A percentile compares a stretch with the other conserved stretches of the same genome.
phyloP scores from a whole-genome alignment of 2,888 invertebrate species.

The Trilocha varians region DNA sequence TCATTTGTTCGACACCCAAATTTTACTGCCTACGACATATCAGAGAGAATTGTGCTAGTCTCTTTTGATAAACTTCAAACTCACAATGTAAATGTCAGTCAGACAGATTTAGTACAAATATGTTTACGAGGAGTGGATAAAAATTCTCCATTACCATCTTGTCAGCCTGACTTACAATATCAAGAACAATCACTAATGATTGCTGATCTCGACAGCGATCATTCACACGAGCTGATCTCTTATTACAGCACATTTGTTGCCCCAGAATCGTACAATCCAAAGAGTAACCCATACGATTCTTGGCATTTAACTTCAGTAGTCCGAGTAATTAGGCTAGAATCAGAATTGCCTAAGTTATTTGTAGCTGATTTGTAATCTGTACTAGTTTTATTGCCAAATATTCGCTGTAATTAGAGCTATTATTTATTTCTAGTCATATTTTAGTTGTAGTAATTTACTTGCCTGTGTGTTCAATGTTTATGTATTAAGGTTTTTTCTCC shows the following conservation, averaged over 20 bases:
- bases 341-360: slow-evolving; percentile 81
- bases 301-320: slow-evolving; percentile 80
- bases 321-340: slow-evolving; percentile 79
- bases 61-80: slow-evolving; percentile 82
- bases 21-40: slow-evolving; percentile 72
- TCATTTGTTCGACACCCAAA: slow-evolving; percentile 60
- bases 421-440: background rate
- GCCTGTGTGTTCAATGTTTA: background rate
- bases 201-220: slow-evolving; percentile 83
- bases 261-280: slow-evolving; percentile 46
- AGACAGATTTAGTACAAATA: slow-evolving; percentile 83
- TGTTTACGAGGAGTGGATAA: slow-evolving; percentile 67
- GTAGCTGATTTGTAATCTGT: slow-evolving; percentile 43
- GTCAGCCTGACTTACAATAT: slow-evolving; percentile 83
- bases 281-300: slow-evolving; percentile 50
- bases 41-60: slow-evolving; percentile 84
- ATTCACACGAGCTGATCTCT: slow-evolving; percentile 83
- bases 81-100: slow-evolving; percentile 84
- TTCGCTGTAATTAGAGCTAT: background rate
- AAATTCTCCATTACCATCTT: slow-evolving; percentile 52
- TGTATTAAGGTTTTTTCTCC: too few species aligned
- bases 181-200: slow-evolving; percentile 83
- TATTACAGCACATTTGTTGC: slow-evolving; percentile 79
- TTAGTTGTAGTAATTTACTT: background rate
- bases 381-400: background rate